These are phyloP conservation scores for Halichoerus grypus DNA, from an alignment of 2,113 vertebrate genomes.

Conservation along the genomic window DNA sequence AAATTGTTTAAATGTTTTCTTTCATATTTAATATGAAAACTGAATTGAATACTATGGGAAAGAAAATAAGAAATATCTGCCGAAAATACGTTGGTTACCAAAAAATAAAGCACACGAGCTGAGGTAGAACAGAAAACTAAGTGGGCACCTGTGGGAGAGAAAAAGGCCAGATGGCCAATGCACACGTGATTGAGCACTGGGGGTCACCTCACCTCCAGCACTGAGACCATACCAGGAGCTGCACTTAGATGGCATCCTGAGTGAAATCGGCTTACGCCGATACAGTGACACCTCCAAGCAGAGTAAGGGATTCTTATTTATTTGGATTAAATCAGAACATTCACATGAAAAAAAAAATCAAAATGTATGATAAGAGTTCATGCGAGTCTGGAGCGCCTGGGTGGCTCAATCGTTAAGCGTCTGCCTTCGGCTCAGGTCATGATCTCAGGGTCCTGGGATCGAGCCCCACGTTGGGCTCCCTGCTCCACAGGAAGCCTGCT, in stretches of 20 bases:
- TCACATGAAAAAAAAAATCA: background rate
- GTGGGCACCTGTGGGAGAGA: no score
- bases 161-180: background rate
- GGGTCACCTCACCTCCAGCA: no score
- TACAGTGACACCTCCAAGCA: background rate
- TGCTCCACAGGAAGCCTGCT: background rate
- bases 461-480: no score
- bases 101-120: background rate
- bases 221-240: background rate
- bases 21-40: background rate
- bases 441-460: background rate
- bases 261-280: no score
- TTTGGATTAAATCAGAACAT: background rate
- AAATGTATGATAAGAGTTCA: background rate
- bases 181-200: background rate
- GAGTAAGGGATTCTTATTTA: background rate
- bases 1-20: background rate
- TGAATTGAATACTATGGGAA: background rate
- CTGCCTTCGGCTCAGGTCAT: background rate
- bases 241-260: background rate
- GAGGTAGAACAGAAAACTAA: background rate
- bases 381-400: no score
- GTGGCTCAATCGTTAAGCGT: background rate
- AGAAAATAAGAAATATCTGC: background rate
- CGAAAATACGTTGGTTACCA: background rate